Conservation (phyloP, 2,888 invertebrate genomes). For the Macrosoma leucophasiata region DNA sequence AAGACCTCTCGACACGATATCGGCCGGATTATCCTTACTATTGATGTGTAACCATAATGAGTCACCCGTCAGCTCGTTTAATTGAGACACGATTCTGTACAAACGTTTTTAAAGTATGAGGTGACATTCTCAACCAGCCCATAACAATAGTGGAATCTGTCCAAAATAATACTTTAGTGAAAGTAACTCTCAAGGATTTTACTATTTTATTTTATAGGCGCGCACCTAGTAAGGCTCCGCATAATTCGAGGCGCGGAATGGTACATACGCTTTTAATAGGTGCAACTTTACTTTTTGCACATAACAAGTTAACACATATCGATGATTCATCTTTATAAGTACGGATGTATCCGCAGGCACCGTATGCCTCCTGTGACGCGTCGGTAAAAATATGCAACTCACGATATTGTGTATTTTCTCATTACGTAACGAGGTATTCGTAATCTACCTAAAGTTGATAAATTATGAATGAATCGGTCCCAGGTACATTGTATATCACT, state of each 20-base stretch:
- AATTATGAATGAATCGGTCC: slow-evolving; percentile 5
- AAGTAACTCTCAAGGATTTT: slow-evolving; percentile 8
- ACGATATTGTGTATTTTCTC: background rate
- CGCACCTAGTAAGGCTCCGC: slow-evolving; percentile 21
- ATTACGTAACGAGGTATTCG: slow-evolving; percentile 11
- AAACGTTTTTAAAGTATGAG: slow-evolving; percentile 16
- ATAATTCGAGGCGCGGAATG: slow-evolving; percentile 13
- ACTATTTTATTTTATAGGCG: slow-evolving; percentile 9
- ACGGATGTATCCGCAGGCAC: slow-evolving; percentile 15
- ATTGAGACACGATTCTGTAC: slow-evolving; percentile 12
- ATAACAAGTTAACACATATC: slow-evolving; percentile 11
- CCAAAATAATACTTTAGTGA: slow-evolving; percentile 4
- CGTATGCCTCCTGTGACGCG: slow-evolving; percentile 14
- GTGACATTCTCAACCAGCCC: slow-evolving; percentile 25
- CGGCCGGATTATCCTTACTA: slow-evolving; percentile 9
- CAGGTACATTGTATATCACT: slow-evolving; percentile 4
- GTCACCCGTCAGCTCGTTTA: slow-evolving; percentile 9
- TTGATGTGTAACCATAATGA: slow-evolving; percentile 3
- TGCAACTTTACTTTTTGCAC: slow-evolving; percentile 10
- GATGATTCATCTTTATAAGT: background rate
- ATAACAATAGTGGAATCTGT: slow-evolving; percentile 27
- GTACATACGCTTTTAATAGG: slow-evolving; percentile 4
- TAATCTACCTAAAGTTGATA: slow-evolving; percentile 3
- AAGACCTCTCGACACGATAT: slow-evolving; percentile 8
- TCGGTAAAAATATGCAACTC: slow-evolving; percentile 19